phyloP scores from a whole-genome alignment of 2,888 invertebrate species.

The Nowickia ferox region DNA sequence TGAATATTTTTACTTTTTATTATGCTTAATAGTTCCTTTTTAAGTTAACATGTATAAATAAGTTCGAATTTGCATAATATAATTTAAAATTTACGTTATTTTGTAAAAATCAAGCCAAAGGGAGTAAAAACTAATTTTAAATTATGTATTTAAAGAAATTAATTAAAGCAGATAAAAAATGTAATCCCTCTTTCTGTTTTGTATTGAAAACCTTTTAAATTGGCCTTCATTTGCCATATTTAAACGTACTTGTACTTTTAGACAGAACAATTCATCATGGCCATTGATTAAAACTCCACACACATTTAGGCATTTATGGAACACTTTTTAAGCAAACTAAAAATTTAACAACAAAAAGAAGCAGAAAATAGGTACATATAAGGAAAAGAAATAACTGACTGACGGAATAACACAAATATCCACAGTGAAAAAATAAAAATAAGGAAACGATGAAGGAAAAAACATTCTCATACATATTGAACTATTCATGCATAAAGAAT shows the following conservation, averaged over 20 bases:
- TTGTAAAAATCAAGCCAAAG: no score
- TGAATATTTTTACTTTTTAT: not conserved
- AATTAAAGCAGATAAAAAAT: no score
- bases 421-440: constrained; percentile 1
- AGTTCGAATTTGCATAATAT: not conserved
- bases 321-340: constrained; percentile 16
- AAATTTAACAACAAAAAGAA: constrained; percentile 7
- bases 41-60: not conserved
- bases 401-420: constrained; percentile 5
- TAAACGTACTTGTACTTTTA: constrained; percentile 27
- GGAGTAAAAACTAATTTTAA: no score
- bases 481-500: constrained; percentile 71
- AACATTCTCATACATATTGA: constrained; percentile 62
- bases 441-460: constrained; percentile 28
- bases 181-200: not conserved
- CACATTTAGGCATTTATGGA: constrained; percentile 54
- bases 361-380: not conserved
- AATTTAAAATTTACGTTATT: no score
- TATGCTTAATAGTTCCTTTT: not conserved
- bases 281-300: constrained; percentile 67
- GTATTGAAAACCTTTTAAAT: not conserved
- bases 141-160: no score
- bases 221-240: not conserved
- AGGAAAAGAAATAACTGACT: constrained; percentile 21
- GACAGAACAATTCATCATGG: constrained; percentile 47